Base-by-base conservation (phyloP, 2,888 invertebrate genomes). In the Pollenia amentaria region DNA sequence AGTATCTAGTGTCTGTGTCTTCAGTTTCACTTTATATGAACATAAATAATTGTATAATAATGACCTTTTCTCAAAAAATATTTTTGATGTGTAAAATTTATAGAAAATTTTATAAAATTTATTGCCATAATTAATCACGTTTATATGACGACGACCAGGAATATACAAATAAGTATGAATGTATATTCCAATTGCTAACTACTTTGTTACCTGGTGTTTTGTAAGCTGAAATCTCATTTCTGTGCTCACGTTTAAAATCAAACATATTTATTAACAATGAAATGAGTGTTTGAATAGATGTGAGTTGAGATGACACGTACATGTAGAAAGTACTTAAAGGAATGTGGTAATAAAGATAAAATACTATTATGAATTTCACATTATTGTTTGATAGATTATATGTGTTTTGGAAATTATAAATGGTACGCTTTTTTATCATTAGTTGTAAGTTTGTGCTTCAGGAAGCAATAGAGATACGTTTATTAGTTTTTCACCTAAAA, bases 21-120 rank as follows among this genome's bases (percentile, higher is more conserved):
- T 44, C 51, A 42, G 79, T 86, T 80, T 83, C 86, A 83, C 79
- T 83, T 67, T 72, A 83, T 64, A 65, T 83, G 76, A 80, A 77
- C 83, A 83, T 87, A 83, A 87, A 87, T 87, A 83, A 87, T 87
- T 87, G 86, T 77, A 62, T 65, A 65, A 80, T 83, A 87, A 83
- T 87, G 86, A 87, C 86, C 83, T 87, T 85, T 72, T 83, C 64
- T 60, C 73, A 69, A 80, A 76, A 79, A 42, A 84, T 79, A 83
- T 70, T 80, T 84, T 76, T 83, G 79, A 80, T 83, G 83, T 83
- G 70, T 46, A 77, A 87, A 87, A 87, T 87, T 87, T 87, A 86
- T 87, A 83, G 86, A 86, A 86, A 83, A 83, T 83, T 83, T 86
- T 80, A 76, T 64, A 80, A 75, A 87, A 87, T 87, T 87, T 87